Evolutionary conservation across 2,888 invertebrate genomes (phyloP).

Genomic region (Trisateles emortualis): DNA sequence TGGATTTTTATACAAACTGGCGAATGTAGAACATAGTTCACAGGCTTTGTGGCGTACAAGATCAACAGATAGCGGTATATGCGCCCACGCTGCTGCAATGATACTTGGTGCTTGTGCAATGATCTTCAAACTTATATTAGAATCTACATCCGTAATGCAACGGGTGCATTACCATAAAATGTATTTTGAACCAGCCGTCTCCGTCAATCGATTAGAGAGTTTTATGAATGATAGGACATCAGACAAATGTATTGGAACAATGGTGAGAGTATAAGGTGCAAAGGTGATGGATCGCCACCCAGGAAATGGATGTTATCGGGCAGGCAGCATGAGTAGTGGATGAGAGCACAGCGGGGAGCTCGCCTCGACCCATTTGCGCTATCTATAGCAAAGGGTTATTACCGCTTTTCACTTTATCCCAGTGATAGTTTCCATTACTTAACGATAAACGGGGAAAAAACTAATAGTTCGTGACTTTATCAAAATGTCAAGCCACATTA

Average conservation of each 20-base stretch:
- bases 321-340: conserved; percentile 52
- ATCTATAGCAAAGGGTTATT: conserved; percentile 48
- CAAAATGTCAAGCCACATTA: neutral
- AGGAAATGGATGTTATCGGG: conserved; percentile 72
- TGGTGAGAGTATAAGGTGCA: conserved; percentile 68
- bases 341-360: conserved; percentile 64
- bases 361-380: conserved; percentile 51
- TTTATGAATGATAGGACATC: conserved; percentile 47
- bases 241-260: conserved; percentile 60
- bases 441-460: conserved; percentile 14
- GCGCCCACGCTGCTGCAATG: conserved; percentile 65
- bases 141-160: conserved; percentile 64
- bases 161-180: conserved; percentile 75
- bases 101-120: conserved; percentile 75
- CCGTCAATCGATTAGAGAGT: conserved; percentile 35
- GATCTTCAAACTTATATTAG: conserved; percentile 66
- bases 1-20: conserved; percentile 19
- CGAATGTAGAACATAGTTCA: conserved; percentile 36
- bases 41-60: conserved; percentile 31
- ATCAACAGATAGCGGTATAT: conserved; percentile 55
- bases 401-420: conserved; percentile 42
- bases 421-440: conserved; percentile 37
- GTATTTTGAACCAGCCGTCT: conserved; percentile 64
- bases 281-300: conserved; percentile 68
- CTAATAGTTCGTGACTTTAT: neutral